Evolutionary conservation across 1,140 invertebrate genomes (phyloP).

Genomic region (Drosophila repleta): DNA sequence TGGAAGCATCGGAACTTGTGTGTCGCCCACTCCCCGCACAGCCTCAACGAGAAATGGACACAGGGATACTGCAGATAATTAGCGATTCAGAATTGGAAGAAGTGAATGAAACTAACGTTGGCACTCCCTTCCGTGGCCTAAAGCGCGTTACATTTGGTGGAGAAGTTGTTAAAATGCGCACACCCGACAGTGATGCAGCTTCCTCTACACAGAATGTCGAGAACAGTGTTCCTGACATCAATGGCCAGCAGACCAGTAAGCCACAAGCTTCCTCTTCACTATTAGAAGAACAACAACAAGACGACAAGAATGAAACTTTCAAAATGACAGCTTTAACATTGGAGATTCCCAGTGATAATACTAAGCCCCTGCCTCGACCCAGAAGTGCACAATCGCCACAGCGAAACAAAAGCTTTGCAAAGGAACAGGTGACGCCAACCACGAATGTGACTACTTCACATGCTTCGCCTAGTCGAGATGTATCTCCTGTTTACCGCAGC

Average conservation of each 20-base stretch:
- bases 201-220: constrained; percentile 46
- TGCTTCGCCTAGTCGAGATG: constrained; percentile 23
- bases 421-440: not conserved
- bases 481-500: constrained; percentile 73
- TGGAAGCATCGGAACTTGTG: constrained; percentile 83
- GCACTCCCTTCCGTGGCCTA: constrained; percentile 84
- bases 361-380: constrained; percentile 60
- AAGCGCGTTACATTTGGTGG: constrained; percentile 92
- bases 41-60: constrained; percentile 27
- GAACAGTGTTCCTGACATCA: constrained; percentile 31
- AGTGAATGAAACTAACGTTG: constrained; percentile 82
- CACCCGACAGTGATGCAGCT: constrained; percentile 90
- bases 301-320: not conserved
- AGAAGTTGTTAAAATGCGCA: constrained; percentile 91
- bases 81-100: constrained; percentile 86
- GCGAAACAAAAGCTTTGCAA: constrained; percentile 5
- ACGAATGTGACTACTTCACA: not conserved
- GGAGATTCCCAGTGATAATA: constrained; percentile 78
- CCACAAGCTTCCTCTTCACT: not conserved
- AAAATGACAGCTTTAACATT: constrained; percentile 56
- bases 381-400: constrained; percentile 30
- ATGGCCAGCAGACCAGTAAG: not conserved
- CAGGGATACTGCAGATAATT: constrained; percentile 85
- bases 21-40: constrained; percentile 57
- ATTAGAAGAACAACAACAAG: constrained; percentile 1